phyloP scores from a whole-genome alignment of 2,797 vertebrate species.

The Alectoris magna region DNA sequence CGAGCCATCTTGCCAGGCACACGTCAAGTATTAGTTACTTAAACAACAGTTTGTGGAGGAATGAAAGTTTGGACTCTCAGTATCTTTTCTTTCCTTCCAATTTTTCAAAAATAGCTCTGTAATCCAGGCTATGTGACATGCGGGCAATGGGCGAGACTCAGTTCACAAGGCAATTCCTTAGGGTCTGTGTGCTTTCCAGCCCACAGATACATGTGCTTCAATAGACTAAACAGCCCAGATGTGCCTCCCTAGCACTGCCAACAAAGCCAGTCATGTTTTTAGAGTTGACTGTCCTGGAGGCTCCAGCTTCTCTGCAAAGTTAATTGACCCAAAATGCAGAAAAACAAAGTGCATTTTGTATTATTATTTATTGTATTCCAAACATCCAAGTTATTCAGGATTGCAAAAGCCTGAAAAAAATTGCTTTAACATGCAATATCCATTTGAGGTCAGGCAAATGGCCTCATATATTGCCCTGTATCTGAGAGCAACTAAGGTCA shows the following conservation, averaged over 20 bases:
- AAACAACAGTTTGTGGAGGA: not conserved
- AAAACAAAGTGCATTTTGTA: not conserved
- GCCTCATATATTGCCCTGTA: not conserved
- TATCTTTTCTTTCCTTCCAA: not conserved
- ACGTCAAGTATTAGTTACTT: conserved; percentile 21
- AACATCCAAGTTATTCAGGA: not conserved
- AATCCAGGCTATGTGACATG: not conserved
- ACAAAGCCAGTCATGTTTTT: not conserved
- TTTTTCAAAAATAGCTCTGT: not conserved
- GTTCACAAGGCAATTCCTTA: not conserved
- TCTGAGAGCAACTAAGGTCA: not conserved
- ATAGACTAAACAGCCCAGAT: conserved; percentile 32
- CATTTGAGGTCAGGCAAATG: not conserved
- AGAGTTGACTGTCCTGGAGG: not conserved
- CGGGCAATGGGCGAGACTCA: not conserved
- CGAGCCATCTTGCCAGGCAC: not conserved
- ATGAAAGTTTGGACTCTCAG: not conserved
- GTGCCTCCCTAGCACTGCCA: not conserved
- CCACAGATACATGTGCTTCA: not conserved
- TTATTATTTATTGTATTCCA: conserved; percentile 47
- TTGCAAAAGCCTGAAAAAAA: conserved; percentile 18
- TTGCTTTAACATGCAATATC: not conserved
- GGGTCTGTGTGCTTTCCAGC: not conserved
- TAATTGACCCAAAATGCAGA: conserved; percentile 1
- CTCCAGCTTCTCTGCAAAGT: not conserved